phyloP scores from a whole-genome alignment of 2,797 vertebrate species.

The Rhinella marina region DNA sequence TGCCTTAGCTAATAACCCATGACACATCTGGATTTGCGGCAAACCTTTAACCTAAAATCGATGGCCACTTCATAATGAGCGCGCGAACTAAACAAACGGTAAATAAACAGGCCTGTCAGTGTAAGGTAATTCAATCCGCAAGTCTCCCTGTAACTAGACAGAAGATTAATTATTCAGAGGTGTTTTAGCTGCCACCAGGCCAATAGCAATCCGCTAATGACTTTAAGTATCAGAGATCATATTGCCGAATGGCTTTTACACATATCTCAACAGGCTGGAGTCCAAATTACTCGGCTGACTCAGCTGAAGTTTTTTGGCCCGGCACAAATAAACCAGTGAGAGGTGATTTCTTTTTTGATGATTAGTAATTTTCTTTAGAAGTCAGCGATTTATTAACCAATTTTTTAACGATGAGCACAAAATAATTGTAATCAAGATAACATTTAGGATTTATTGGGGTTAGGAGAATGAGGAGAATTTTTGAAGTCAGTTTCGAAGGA shows the following conservation, averaged over 20 bases:
- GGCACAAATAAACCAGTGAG: neutral
- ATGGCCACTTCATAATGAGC: slow-evolving; percentile 69
- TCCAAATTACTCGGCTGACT: slow-evolving; percentile 22
- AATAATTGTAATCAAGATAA: neutral
- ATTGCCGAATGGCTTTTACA: slow-evolving; percentile 57
- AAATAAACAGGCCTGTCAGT: slow-evolving; percentile 70
- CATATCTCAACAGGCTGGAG: neutral
- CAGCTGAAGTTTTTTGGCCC: slow-evolving; percentile 23
- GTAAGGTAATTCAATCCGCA: slow-evolving; percentile 70
- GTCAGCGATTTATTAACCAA: neutral
- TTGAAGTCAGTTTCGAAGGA: too few relatives aligned
- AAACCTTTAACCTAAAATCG: slow-evolving; percentile 66
- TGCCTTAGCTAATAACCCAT: slow-evolving; percentile 47
- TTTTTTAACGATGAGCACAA: neutral
- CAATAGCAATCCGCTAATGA: slow-evolving; percentile 62
- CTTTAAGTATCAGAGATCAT: slow-evolving; percentile 44
- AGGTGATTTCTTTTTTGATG: neutral
- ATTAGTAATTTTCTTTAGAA: neutral
- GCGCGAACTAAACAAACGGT: slow-evolving; percentile 70
- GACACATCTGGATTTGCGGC: slow-evolving; percentile 59
- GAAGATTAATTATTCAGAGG: slow-evolving; percentile 69
- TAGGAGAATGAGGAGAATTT: too few relatives aligned
- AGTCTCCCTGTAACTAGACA: slow-evolving; percentile 68
- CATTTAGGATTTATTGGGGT: neutral
- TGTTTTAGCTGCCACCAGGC: slow-evolving; percentile 64